Evolutionary conservation across 2,888 invertebrate genomes (phyloP), one percentile per base, ranked within the genome.

Genomic region (Agrochola circellaris): DNA sequence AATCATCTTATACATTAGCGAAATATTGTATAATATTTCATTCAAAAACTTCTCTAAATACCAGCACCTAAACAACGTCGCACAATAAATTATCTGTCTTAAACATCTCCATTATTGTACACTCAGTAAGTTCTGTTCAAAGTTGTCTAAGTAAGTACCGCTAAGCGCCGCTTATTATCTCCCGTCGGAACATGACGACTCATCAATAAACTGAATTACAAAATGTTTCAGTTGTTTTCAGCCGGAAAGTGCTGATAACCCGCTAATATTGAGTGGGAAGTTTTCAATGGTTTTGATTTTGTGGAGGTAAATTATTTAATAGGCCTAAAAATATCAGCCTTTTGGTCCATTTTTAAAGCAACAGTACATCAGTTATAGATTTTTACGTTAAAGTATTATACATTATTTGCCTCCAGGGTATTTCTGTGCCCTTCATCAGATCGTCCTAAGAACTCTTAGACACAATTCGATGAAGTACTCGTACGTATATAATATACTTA

Each of bases 161-260:
- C 77, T 83, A 66, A 79, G 79, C 68, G 68, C 64, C 68, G 64
- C 72, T 87, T 72, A 78, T 86, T 79, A 75, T 75, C 71, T 65
- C 61, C 66, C 73, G 66, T 72, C 34, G 26, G 75, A 84, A 84
- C 76, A 83, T 78, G 80, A 77, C 64, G 65, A 75, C 51, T 81
- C 81, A 64, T 83, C 86, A 83, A 85, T 87, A 83, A 82, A 74
- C 65, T 80, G 65, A 85, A 82, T 82, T 75, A 75, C 64, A 51
- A 61, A 78, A 82, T 78, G 73, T 73, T 84, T 67, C 45, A 51
- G 34, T 66, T 71, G 73, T 78, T 82, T 75, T 78, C 73, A 26
- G 17, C 42, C 54, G 64, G 72, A 78, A 84, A 75, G 30, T n/a
- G 72, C 17, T 67, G 72, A 73, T 78, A 64, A 61, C 58, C 23